Conservation (phyloP, 2,797 vertebrate genomes). For the Sebastes trivittatus region DNA sequence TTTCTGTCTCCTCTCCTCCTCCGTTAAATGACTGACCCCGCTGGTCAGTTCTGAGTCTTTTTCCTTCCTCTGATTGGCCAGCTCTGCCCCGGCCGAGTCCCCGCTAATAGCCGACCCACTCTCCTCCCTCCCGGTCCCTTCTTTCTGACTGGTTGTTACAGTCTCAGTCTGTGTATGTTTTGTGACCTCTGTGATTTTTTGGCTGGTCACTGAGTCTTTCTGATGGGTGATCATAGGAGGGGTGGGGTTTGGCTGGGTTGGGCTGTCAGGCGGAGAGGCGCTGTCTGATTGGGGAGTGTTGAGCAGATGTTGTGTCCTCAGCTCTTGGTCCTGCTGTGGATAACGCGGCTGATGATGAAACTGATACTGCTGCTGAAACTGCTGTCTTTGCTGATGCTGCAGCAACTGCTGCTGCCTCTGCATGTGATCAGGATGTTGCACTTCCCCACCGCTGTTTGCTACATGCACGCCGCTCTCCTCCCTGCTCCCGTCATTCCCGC, state of each 20-base stretch:
- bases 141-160: slow-evolving; percentile 32
- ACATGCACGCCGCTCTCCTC: slow-evolving; percentile 45
- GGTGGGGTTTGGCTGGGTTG: slow-evolving; percentile 30
- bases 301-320: slow-evolving; percentile 61
- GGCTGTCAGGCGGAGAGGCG: slow-evolving; percentile 35
- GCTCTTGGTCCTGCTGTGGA: slow-evolving; percentile 42
- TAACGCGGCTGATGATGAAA: slow-evolving; percentile 36
- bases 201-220: slow-evolving; percentile 56
- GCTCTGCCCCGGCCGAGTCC: slow-evolving; percentile 13
- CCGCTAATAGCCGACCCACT: slow-evolving; percentile 48
- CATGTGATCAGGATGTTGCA: slow-evolving; percentile 40
- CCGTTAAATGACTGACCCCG: slow-evolving; percentile 35
- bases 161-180: slow-evolving; percentile 47
- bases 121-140: slow-evolving; percentile 46
- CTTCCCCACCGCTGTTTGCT: slow-evolving; percentile 13
- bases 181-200: slow-evolving; percentile 29
- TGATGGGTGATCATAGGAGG: slow-evolving; percentile 22
- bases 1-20: slow-evolving; percentile 63
- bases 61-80: slow-evolving; percentile 45
- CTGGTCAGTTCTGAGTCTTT: slow-evolving; percentile 58
- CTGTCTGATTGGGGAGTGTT: slow-evolving; percentile 61
- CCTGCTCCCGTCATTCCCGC: slow-evolving; percentile 57
- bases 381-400: not conserved
- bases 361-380: not conserved
- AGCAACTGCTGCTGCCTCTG: slow-evolving; percentile 42